phyloP scores from a whole-genome alignment of 1,140 invertebrate species.

The Pseudomyrmex flavicornis region DNA sequence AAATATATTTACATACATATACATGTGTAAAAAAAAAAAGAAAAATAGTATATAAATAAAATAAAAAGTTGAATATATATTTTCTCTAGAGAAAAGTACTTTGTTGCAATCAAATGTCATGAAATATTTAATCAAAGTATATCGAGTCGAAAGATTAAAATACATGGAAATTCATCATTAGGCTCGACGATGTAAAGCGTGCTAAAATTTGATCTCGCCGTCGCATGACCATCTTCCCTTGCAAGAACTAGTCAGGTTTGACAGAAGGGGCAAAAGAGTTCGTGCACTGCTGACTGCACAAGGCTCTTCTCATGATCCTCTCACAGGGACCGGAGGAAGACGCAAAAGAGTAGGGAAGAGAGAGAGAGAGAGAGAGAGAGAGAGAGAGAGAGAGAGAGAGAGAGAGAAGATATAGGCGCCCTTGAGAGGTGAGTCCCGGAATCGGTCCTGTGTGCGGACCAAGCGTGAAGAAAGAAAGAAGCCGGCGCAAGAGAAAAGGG shows the following conservation, averaged over 20 bases:
- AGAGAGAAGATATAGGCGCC: constrained; percentile 58
- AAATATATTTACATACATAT: too few species aligned
- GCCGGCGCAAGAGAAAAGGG: constrained; percentile 72
- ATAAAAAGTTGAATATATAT: not conserved
- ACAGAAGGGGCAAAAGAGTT: constrained; percentile 60
- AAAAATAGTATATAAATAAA: constrained; percentile 9
- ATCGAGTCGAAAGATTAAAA: not conserved
- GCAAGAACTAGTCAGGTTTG: constrained; percentile 40
- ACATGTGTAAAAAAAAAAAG: not conserved
- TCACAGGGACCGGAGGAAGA: constrained; percentile 50
- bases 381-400: constrained; percentile 40
- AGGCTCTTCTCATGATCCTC: constrained; percentile 61
- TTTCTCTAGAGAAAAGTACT: too few species aligned
- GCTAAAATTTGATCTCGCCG: constrained; percentile 36
- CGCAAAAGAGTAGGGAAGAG: not conserved
- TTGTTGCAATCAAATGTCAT: not conserved
- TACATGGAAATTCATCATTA: constrained; percentile 31
- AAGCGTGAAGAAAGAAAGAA: constrained; percentile 80
- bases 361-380: constrained; percentile 40
- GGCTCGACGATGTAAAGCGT: not conserved
- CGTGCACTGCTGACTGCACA: constrained; percentile 54
- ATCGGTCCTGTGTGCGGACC: constrained; percentile 69
- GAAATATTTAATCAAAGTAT: constrained; percentile 1
- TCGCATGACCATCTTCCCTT: constrained; percentile 46
- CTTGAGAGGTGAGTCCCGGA: constrained; percentile 72